These are phyloP conservation scores for Leucoraja erinaceus DNA, from an alignment of 2,113 vertebrate species.

Conservation along the genomic window DNA sequence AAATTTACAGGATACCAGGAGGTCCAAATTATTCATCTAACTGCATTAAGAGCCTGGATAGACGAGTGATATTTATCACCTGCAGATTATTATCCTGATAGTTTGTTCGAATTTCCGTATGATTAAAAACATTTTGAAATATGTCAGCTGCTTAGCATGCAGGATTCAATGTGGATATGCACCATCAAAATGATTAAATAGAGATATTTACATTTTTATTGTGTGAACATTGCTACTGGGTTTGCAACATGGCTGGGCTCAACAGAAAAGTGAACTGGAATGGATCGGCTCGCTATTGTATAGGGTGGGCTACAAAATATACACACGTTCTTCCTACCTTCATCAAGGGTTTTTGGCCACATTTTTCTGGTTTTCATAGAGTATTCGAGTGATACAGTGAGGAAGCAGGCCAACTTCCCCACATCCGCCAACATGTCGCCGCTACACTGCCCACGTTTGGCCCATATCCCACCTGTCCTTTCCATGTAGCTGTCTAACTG, in stretches of 20 bases:
- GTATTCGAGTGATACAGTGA: too few species aligned
- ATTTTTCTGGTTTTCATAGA: neutral
- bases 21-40: neutral
- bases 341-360: neutral
- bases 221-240: neutral
- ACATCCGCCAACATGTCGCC: too few species aligned
- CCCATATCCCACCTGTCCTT: too few species aligned
- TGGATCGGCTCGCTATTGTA: neutral
- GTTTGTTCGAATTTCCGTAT: neutral
- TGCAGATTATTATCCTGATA: neutral
- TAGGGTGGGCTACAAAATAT: neutral
- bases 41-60: neutral
- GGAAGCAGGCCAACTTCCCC: too few species aligned
- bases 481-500: too few species aligned
- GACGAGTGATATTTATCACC: neutral
- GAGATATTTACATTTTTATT: constrained; percentile 30
- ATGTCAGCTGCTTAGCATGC: neutral
- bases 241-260: too few species aligned
- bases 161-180: neutral
- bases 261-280: neutral
- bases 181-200: constrained; percentile 11
- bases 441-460: too few species aligned
- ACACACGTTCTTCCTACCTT: neutral
- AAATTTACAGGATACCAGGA: constrained; percentile 8
- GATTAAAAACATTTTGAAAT: constrained; percentile 29